Conservation (phyloP, 2,797 vertebrate species). For the Amniataba percoides region DNA sequence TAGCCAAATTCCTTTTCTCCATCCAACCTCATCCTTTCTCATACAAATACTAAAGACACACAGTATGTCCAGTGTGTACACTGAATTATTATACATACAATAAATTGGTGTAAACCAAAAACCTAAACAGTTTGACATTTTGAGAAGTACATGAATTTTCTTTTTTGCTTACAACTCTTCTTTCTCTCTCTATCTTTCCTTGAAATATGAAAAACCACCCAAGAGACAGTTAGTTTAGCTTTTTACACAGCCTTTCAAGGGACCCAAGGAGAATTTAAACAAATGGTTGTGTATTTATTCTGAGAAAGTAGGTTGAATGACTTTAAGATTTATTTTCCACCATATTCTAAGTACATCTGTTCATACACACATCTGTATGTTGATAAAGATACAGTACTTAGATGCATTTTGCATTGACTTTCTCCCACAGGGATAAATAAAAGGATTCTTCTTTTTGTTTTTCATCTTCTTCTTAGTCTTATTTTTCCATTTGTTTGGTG, state of each 20-base stretch:
- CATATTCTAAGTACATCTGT: background rate
- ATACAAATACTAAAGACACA: background rate
- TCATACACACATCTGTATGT: background rate
- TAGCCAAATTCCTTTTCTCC: background rate
- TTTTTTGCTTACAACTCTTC: conserved; percentile 22
- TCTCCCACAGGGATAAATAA: no score
- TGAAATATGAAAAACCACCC: conserved; percentile 3
- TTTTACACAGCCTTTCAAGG: no score
- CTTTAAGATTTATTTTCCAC: background rate
- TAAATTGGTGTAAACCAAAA: no score
- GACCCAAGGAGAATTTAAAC: no score
- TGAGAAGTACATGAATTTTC: background rate
- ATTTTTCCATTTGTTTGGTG: background rate
- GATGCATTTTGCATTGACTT: background rate
- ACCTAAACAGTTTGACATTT: background rate
- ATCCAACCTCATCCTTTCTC: background rate
- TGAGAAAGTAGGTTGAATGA: background rate
- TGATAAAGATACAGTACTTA: background rate
- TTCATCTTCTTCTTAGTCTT: background rate
- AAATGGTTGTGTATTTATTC: conserved; percentile 7
- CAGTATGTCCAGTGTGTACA: background rate
- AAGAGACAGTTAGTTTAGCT: background rate
- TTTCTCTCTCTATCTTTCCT: background rate
- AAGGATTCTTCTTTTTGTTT: no score
- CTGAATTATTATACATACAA: background rate